A percentile compares a stretch with the other conserved stretches of the same genome.
Evolutionary conservation across 2,797 vertebrate species (phyloP).

Genomic region (Danio jaintianensis): DNA sequence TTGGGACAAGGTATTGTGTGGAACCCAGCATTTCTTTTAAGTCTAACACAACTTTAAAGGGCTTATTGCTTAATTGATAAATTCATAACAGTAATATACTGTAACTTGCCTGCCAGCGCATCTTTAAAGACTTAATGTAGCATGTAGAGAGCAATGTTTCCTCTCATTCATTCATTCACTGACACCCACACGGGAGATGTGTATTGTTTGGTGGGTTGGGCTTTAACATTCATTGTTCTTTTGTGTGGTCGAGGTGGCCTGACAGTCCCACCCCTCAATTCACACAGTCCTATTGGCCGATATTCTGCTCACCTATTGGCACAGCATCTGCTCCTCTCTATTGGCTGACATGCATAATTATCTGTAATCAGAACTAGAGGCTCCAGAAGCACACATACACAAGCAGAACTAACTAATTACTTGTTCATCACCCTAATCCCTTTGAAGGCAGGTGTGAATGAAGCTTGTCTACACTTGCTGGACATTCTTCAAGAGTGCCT

Average conservation of each 20-base stretch:
- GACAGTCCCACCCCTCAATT: constrained; percentile 71
- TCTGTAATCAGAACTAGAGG: neutral
- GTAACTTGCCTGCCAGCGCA: neutral
- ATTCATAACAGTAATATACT: neutral
- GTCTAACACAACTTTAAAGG: no score
- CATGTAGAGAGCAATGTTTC: neutral
- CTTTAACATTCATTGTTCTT: constrained; percentile 67
- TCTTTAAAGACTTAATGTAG: constrained; percentile 7
- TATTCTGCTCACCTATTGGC: constrained; percentile 15
- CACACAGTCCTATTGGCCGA: constrained; percentile 70
- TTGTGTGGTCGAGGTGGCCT: constrained; percentile 75
- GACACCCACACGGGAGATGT: constrained; percentile 1
- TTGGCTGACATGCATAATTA: constrained; percentile 3
- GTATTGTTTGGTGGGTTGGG: constrained; percentile 66
- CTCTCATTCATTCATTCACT: constrained; percentile 10
- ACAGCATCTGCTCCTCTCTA: constrained; percentile 36
- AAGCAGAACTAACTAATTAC: neutral
- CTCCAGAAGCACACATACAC: neutral
- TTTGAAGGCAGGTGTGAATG: neutral
- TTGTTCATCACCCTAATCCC: neutral
- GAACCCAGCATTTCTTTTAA: no score
- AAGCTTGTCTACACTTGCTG: neutral
- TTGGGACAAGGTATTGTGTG: no score
- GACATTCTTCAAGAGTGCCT: neutral
- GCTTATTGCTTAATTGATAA: no score